Percentiles rank a stretch among this genome's conserved stretches.
Evolutionary conservation across 2,888 invertebrate species (phyloP).

Genomic region (Dinocampus coccinellae): DNA sequence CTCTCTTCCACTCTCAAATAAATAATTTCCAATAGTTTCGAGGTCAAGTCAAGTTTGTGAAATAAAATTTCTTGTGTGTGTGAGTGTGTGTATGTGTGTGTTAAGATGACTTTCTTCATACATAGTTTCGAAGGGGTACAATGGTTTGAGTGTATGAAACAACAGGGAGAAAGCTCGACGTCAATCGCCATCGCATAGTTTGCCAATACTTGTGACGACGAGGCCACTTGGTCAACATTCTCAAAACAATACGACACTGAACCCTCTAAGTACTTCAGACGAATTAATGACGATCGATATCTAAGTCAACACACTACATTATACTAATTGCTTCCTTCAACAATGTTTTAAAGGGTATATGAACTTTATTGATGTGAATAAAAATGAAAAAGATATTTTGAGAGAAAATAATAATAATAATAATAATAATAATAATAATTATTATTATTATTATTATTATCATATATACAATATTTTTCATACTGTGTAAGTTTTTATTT

Average conservation of each 20-base stretch:
- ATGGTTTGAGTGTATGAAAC: background rate
- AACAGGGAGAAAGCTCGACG: background rate
- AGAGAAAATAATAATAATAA: too few species aligned
- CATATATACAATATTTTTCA: too few species aligned
- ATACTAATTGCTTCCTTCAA: background rate
- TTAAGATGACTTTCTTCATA: background rate
- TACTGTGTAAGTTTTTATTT: too few species aligned
- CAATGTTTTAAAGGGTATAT: background rate
- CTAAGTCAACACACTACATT: background rate
- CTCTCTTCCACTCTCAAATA: slow-evolving; percentile 17
- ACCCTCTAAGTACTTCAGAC: background rate
- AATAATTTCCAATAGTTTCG: slow-evolving; percentile 35
- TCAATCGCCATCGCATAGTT: slow-evolving; percentile 6
- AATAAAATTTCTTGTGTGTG: background rate
- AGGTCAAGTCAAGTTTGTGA: slow-evolving; percentile 28
- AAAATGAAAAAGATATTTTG: too few species aligned
- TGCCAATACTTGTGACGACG: background rate
- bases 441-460: too few species aligned
- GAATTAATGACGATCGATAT: background rate
- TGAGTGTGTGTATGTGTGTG: too few species aligned
- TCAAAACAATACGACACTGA: background rate
- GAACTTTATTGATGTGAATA: background rate
- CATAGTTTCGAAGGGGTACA: background rate
- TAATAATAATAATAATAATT: too few species aligned
- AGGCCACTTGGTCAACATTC: slow-evolving; percentile 5